A percentile compares a stretch with the other conserved stretches of the same genome.
phyloP scores from a whole-genome alignment of 2,113 vertebrate species.

The Ptilorrhoa leucosticta region DNA sequence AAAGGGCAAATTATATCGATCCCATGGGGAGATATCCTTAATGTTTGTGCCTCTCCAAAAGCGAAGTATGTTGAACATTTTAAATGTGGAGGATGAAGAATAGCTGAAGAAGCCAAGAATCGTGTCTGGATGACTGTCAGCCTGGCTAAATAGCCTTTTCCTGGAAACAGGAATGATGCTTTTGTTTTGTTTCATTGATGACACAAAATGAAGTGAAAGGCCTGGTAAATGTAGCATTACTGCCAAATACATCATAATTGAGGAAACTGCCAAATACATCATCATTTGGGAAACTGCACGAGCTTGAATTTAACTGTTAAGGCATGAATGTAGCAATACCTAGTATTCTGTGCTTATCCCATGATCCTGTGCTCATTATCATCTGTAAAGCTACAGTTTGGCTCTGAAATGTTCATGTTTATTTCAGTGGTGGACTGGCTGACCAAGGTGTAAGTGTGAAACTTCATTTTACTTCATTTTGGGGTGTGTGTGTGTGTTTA shows the following conservation, averaged over 20 bases:
- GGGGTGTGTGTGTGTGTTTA: not conserved
- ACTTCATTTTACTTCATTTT: not conserved
- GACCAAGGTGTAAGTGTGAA: not conserved
- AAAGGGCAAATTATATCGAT: not conserved
- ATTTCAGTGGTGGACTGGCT: not conserved
- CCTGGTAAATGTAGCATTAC: not conserved
- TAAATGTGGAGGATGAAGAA: not conserved
- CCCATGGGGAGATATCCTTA: not conserved
- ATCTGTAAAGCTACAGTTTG: not conserved
- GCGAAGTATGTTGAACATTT: not conserved
- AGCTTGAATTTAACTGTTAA: not conserved
- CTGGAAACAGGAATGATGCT: not conserved
- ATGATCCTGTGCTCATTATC: not conserved
- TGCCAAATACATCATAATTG: not conserved
- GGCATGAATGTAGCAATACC: not conserved
- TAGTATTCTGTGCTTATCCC: not conserved
- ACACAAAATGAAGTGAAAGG: not conserved
- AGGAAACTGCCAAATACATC: not conserved
- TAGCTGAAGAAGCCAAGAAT: not conserved
- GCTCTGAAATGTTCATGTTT: not conserved
- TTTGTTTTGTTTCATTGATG: not conserved
- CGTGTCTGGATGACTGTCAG: not conserved
- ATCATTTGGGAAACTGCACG: not conserved
- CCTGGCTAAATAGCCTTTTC: not conserved
- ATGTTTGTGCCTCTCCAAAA: not conserved